These are phyloP conservation scores for Oedothorax gibbosus DNA, from an alignment of 1,140 invertebrate genomes.

Conservation along the genomic window DNA sequence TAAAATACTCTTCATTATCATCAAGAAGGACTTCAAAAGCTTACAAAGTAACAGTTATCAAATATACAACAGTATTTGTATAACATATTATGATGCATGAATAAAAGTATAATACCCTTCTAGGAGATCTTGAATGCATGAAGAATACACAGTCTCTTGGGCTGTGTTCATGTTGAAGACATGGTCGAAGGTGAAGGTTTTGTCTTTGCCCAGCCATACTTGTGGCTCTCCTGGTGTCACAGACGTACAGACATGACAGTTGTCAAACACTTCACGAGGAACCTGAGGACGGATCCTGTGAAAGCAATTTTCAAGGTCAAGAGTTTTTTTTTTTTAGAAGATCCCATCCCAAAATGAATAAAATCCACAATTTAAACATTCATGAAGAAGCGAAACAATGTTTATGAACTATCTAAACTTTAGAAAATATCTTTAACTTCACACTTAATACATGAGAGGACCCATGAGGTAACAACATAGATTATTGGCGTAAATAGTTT, in stretches of 20 bases:
- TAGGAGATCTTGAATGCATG: conserved; percentile 86
- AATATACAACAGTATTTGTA: too few relatives aligned
- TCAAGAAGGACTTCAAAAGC: too few relatives aligned
- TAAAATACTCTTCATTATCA: too few relatives aligned
- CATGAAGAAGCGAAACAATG: too few relatives aligned
- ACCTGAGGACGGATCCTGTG: conserved; percentile 94
- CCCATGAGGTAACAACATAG: too few relatives aligned
- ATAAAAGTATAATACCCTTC: conserved; percentile 72
- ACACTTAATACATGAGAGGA: too few relatives aligned
- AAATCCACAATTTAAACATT: too few relatives aligned
- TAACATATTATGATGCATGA: neutral
- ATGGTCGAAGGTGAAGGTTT: conserved; percentile 97
- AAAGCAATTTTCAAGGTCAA: conserved; percentile 62
- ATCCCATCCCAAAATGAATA: too few relatives aligned
- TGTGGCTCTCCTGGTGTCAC: conserved; percentile 90
- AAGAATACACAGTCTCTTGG: conserved; percentile 85
- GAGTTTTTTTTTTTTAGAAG: neutral
- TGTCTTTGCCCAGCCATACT: conserved; percentile 91
- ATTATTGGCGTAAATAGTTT: too few relatives aligned
- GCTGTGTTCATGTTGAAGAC: conserved; percentile 83
- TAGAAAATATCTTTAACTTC: too few relatives aligned
- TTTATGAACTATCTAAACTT: too few relatives aligned
- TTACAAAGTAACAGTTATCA: too few relatives aligned
- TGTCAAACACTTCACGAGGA: conserved; percentile 91
- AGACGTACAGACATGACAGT: conserved; percentile 91